A percentile compares a stretch with the other conserved stretches of the same genome.
Evolutionary conservation across 2,113 vertebrate genomes (phyloP).

Genomic region (Elachura formosa): DNA sequence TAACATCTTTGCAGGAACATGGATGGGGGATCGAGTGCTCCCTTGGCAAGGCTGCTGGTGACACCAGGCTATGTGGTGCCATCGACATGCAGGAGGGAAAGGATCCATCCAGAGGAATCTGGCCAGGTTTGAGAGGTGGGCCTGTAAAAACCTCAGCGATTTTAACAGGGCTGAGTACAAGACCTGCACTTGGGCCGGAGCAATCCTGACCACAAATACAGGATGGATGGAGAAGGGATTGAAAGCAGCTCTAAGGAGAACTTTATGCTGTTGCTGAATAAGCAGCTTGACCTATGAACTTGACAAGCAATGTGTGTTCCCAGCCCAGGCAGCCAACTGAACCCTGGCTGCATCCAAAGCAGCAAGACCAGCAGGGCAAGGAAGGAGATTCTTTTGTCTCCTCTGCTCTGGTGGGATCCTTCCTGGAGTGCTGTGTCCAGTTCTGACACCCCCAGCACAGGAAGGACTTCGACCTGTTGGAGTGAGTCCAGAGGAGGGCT

Average conservation of each 20-base stretch:
- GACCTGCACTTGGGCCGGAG: accelerated
- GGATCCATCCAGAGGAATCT: not conserved
- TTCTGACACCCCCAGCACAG: not conserved
- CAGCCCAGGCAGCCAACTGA: not conserved
- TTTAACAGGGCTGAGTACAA: not conserved
- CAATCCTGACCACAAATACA: not conserved
- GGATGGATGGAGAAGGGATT: not conserved
- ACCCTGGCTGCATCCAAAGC: not conserved
- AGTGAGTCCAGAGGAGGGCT: not conserved
- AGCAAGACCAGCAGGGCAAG: not conserved
- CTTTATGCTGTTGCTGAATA: not conserved
- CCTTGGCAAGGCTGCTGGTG: not conserved
- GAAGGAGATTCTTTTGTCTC: not conserved
- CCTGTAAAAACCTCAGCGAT: not conserved
- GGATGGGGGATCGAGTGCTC: not conserved
- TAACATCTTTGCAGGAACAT: not conserved
- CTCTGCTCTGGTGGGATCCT: not conserved
- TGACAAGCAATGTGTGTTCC: accelerated
- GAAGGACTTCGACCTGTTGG: not conserved
- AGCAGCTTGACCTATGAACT: not conserved
- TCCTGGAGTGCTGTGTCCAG: not conserved
- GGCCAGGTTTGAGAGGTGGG: not conserved
- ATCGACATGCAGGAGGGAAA: not conserved
- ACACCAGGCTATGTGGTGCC: not conserved
- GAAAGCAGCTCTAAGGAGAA: not conserved